These are phyloP conservation scores for Riptortus pedestris DNA, from an alignment of 1,140 invertebrate species.

Conservation along the genomic window DNA sequence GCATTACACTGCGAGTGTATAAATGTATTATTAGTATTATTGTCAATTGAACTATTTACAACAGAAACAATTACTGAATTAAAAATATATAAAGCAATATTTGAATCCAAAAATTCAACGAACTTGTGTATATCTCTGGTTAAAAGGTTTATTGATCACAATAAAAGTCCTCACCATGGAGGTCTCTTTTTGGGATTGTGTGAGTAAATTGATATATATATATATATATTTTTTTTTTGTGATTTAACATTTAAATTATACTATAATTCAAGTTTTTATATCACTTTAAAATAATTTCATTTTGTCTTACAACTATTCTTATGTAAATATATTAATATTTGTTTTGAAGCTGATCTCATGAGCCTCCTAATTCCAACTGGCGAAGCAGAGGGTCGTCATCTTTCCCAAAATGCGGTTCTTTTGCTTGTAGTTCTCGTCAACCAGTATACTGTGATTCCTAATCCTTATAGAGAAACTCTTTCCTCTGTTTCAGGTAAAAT, in stretches of 20 bases:
- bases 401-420: slow-evolving; percentile 80
- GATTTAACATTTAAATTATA: background rate
- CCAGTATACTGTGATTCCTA: slow-evolving; percentile 65
- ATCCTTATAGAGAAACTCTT: slow-evolving; percentile 70
- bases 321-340: slow-evolving; percentile 4
- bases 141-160: slow-evolving; percentile 65
- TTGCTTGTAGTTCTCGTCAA: slow-evolving; percentile 81
- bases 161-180: slow-evolving; percentile 60
- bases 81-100: slow-evolving; percentile 46
- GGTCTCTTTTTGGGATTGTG: slow-evolving; percentile 69
- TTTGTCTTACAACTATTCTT: background rate
- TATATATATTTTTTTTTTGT: background rate
- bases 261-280: background rate
- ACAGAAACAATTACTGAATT: slow-evolving; percentile 55
- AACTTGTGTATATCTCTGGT: slow-evolving; percentile 65
- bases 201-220: slow-evolving; percentile 41
- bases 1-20: slow-evolving; percentile 77
- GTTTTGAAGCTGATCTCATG: slow-evolving; percentile 67
- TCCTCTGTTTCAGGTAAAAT: slow-evolving; percentile 33
- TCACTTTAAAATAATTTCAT: slow-evolving; percentile 18
- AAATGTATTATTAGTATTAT: slow-evolving; percentile 71
- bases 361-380: slow-evolving; percentile 53
- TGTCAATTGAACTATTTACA: slow-evolving; percentile 79
- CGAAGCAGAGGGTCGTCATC: slow-evolving; percentile 43
- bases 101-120: slow-evolving; percentile 57